Evolutionary conservation across 2,113 vertebrate genomes (phyloP).

Genomic region (Epinephelus moara): DNA sequence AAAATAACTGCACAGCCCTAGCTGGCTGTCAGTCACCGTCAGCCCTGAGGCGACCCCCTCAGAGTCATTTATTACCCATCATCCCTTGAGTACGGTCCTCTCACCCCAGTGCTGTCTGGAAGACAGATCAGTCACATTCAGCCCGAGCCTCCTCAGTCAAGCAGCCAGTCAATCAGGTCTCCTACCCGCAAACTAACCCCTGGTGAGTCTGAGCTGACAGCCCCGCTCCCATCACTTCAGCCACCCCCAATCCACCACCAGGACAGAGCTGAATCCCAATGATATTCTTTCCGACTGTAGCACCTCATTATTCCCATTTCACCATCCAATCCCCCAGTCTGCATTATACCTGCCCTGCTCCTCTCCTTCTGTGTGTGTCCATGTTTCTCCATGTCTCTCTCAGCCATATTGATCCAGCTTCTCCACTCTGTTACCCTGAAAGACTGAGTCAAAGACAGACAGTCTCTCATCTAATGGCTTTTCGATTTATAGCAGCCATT

Average conservation of each 20-base stretch:
- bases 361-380: not conserved
- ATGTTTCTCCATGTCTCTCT: not conserved
- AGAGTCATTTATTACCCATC: slow-evolving; percentile 74
- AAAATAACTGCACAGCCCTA: slow-evolving; percentile 31
- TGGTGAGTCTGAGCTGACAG: slow-evolving; percentile 46
- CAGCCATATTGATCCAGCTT: slow-evolving; percentile 46
- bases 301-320: slow-evolving; percentile 57
- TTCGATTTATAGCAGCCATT: slow-evolving; percentile 45
- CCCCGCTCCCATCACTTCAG: slow-evolving; percentile 12
- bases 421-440: slow-evolving; percentile 28
- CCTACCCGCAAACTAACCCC: slow-evolving; percentile 31
- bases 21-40: slow-evolving; percentile 67
- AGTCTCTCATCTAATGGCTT: slow-evolving; percentile 33
- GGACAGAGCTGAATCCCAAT: slow-evolving; percentile 8
- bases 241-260: slow-evolving; percentile 6
- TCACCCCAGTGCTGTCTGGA: slow-evolving; percentile 44
- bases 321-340: slow-evolving; percentile 24
- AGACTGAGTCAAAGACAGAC: slow-evolving; percentile 19
- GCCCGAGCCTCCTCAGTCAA: slow-evolving; percentile 41
- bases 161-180: slow-evolving; percentile 66
- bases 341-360: slow-evolving; percentile 3
- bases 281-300: slow-evolving; percentile 1
- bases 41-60: slow-evolving; percentile 53
- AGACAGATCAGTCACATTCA: slow-evolving; percentile 68
- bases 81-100: slow-evolving; percentile 67